These are phyloP conservation scores for Ormyrus pomaceus DNA, from an alignment of 2,888 invertebrate genomes.

Conservation along the genomic window DNA sequence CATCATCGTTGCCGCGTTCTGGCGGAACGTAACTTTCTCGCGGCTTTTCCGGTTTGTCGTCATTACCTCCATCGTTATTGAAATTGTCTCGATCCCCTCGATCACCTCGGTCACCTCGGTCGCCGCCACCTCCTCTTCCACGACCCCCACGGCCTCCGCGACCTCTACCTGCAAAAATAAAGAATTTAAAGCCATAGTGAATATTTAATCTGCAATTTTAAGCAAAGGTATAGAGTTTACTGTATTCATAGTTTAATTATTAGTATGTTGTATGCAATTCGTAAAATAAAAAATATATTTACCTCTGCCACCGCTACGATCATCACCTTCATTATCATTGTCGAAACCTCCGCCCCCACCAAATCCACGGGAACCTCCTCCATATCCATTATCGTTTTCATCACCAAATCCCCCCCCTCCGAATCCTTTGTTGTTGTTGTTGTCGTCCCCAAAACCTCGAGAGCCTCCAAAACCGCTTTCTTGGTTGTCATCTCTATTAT, in stretches of 20 bases:
- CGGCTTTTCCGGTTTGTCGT: constrained; percentile 72
- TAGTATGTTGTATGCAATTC: too few species aligned
- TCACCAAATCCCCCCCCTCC: not conserved
- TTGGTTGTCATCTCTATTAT: constrained; percentile 42
- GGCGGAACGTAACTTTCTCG: constrained; percentile 82
- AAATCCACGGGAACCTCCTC: constrained; percentile 1
- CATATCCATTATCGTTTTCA: not conserved
- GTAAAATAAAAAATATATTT: too few species aligned
- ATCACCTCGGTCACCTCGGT: constrained; percentile 49
- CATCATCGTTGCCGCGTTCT: constrained; percentile 84
- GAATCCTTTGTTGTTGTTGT: constrained; percentile 46
- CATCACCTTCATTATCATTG: constrained; percentile 40
- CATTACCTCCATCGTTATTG: constrained; percentile 61
- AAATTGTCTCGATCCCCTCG: constrained; percentile 48
- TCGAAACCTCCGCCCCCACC: constrained; percentile 45
- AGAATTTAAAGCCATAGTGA: too few species aligned
- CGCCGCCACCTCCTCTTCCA: constrained; percentile 51
- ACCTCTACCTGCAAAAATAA: constrained; percentile 20
- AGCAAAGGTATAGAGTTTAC: too few species aligned
- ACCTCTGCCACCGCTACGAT: constrained; percentile 41
- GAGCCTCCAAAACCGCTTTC: constrained; percentile 35
- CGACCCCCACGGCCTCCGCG: constrained; percentile 48
- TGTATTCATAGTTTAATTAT: too few species aligned
- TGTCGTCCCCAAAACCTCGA: constrained; percentile 50
- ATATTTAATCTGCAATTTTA: too few species aligned